These are phyloP conservation scores for Channa maculata DNA, from an alignment of 2,113 vertebrate genomes.

Conservation along the genomic window DNA sequence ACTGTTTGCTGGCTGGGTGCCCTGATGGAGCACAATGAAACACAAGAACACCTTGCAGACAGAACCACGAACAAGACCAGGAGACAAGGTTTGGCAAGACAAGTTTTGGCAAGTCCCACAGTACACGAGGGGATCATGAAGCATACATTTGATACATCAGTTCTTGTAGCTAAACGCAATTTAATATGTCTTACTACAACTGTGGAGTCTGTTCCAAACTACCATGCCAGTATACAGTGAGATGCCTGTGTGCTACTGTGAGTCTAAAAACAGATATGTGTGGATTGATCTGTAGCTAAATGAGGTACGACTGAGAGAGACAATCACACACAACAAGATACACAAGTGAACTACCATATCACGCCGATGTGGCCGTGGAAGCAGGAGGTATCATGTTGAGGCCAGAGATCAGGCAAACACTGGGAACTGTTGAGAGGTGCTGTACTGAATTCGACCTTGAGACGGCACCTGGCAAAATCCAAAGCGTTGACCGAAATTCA, in stretches of 20 bases:
- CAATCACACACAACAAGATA: conserved; percentile 31
- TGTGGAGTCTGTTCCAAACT: conserved; percentile 16
- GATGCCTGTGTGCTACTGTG: conserved; percentile 2
- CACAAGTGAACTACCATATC: conserved; percentile 6
- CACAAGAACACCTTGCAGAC: conserved; percentile 33
- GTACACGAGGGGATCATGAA: conserved; percentile 13
- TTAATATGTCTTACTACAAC: conserved; percentile 5
- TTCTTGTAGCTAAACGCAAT: conserved; percentile 27
- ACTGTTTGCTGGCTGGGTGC: conserved; percentile 43
- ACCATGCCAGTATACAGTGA: not conserved
- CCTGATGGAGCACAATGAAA: conserved; percentile 49
- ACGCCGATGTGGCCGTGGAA: conserved; percentile 10
- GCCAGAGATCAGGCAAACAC: conserved; percentile 29
- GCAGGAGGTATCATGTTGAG: conserved; percentile 15
- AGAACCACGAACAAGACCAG: not conserved
- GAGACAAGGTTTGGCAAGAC: not conserved
- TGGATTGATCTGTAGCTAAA: conserved; percentile 38
- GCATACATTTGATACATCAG: conserved; percentile 24
- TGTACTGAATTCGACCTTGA: conserved; percentile 31
- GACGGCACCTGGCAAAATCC: conserved; percentile 18
- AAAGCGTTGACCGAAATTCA: not conserved
- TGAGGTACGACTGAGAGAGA: conserved; percentile 8
- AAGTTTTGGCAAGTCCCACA: conserved; percentile 27
- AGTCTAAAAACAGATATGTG: conserved; percentile 20
- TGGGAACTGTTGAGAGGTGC: conserved; percentile 15